phyloP scores from a whole-genome alignment of 1,140 invertebrate genomes.

The Stenopsyche tienmushanensis region DNA sequence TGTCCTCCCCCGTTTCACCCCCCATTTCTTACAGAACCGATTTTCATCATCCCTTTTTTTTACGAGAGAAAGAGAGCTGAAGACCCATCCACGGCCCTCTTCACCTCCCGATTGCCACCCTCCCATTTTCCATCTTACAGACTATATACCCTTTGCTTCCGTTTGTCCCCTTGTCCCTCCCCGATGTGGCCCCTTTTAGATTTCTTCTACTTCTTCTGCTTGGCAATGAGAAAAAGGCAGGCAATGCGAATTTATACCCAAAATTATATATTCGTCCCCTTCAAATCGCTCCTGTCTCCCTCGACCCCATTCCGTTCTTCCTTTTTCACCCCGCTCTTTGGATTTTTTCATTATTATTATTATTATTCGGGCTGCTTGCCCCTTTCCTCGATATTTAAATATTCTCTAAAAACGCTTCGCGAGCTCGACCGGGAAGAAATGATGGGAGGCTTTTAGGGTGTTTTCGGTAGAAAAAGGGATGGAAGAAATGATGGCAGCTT shows the following conservation, averaged over 20 bases:
- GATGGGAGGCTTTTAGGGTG: slow-evolving; percentile 1
- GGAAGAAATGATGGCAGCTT: slow-evolving; percentile 21
- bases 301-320: slow-evolving; percentile 3
- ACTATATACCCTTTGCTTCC: slow-evolving; percentile 17
- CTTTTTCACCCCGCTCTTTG: neutral
- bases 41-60: slow-evolving; percentile 31
- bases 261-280: slow-evolving; percentile 12
- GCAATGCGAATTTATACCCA: slow-evolving; percentile 22
- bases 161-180: slow-evolving; percentile 10
- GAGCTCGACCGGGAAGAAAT: slow-evolving; percentile 23
- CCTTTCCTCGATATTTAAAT: slow-evolving; percentile 41
- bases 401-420: slow-evolving; percentile 40
- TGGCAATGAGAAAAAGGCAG: slow-evolving; percentile 23
- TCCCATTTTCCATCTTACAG: slow-evolving; percentile 15
- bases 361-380: slow-evolving; percentile 25
- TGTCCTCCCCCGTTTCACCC: slow-evolving; percentile 9
- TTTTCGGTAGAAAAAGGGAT: slow-evolving; percentile 19
- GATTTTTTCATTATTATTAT: neutral
- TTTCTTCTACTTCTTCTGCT: slow-evolving; percentile 27
- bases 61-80: slow-evolving; percentile 16
- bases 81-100: neutral
- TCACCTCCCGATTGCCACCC: neutral
- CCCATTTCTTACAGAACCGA: slow-evolving; percentile 23
- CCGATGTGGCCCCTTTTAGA: slow-evolving; percentile 15
- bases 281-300: neutral